Conservation (phyloP, 2,888 invertebrate species). For the Lissonota sp. region DNA sequence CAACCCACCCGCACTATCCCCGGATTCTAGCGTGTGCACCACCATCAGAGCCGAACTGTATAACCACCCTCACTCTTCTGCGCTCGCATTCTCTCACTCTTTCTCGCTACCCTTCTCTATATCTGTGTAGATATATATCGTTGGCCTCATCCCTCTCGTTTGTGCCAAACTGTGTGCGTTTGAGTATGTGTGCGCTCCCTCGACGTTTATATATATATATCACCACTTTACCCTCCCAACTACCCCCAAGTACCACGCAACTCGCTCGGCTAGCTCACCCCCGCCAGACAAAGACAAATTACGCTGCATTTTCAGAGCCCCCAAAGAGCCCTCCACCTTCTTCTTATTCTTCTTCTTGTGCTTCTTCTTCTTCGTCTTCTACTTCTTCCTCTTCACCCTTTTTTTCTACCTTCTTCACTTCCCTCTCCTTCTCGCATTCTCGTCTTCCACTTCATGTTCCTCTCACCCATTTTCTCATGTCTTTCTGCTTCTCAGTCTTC, state of each 20-base stretch:
- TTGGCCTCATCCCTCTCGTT: slow-evolving; percentile 62
- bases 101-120: too few relatives aligned
- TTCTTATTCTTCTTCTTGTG: slow-evolving; percentile 54
- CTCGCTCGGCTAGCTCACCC: slow-evolving; percentile 76
- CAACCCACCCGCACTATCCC: slow-evolving; percentile 59
- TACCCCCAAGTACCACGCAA: slow-evolving; percentile 72
- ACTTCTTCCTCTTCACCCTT: slow-evolving; percentile 55
- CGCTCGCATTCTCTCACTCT: too few relatives aligned
- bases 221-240: slow-evolving; percentile 52
- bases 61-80: slow-evolving; percentile 50
- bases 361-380: slow-evolving; percentile 59
- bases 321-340: slow-evolving; percentile 75
- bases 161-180: slow-evolving; percentile 64
- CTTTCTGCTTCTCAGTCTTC: slow-evolving; percentile 53
- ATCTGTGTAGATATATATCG: slow-evolving; percentile 3
- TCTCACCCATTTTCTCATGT: slow-evolving; percentile 7
- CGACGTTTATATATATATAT: slow-evolving; percentile 54
- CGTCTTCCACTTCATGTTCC: slow-evolving; percentile 5
- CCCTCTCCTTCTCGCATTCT: slow-evolving; percentile 19
- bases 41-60: slow-evolving; percentile 46
- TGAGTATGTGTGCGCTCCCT: slow-evolving; percentile 59
- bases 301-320: slow-evolving; percentile 83
- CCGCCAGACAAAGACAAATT: slow-evolving; percentile 84
- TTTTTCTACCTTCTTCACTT: slow-evolving; percentile 47
- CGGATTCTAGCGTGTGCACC: slow-evolving; percentile 63